phyloP scores from a whole-genome alignment of 2,113 vertebrate genomes.

The Tapirus terrestris region DNA sequence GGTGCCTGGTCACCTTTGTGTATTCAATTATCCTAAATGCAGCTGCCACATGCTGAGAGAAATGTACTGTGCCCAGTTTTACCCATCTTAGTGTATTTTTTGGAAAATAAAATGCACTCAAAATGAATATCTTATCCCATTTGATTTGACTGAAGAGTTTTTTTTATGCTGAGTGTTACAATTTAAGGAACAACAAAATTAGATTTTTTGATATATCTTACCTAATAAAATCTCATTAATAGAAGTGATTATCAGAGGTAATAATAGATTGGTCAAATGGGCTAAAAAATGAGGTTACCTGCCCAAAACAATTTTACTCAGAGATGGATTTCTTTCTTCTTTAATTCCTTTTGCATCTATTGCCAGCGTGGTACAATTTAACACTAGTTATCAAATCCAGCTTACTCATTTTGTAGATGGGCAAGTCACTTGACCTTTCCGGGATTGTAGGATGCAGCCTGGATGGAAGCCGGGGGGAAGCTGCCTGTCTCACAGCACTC shows the following conservation, averaged over 20 bases:
- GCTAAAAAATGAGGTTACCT: neutral
- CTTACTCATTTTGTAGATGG: neutral
- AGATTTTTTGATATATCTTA: neutral
- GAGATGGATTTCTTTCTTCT: neutral
- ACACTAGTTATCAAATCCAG: neutral
- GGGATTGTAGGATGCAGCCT: neutral
- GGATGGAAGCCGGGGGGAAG: neutral
- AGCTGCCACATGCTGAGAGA: neutral
- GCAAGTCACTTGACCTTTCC: neutral
- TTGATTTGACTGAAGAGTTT: neutral
- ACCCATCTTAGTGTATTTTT: neutral
- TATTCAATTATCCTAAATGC: neutral
- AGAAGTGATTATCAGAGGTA: neutral
- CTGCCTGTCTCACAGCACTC: neutral
- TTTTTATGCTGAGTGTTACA: neutral
- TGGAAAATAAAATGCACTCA: neutral
- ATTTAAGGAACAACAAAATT: neutral
- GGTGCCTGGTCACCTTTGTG: neutral
- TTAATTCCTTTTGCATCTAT: slow-evolving; percentile 29
- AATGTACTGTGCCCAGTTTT: neutral
- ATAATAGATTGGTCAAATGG: neutral
- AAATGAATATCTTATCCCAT: neutral
- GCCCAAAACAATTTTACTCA: neutral
- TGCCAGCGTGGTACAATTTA: neutral
- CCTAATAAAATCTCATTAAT: neutral